These are phyloP conservation scores for Sminthurides bifidus DNA, from an alignment of 1,140 invertebrate species.

Conservation along the genomic window DNA sequence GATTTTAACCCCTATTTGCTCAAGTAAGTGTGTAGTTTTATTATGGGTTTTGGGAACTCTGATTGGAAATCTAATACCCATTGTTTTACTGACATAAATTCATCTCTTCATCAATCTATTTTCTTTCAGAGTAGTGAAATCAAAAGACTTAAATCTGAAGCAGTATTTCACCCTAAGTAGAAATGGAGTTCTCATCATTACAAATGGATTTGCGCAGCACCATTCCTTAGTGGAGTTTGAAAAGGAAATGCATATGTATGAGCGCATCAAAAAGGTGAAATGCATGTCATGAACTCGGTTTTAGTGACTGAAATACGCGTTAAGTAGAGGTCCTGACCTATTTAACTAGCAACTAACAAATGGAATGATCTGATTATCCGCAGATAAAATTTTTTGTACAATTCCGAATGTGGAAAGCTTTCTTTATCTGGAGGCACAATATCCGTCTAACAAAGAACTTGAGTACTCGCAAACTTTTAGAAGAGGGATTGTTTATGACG, in stretches of 20 bases:
- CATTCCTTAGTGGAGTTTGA: slow-evolving; percentile 17
- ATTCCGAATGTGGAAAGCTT: slow-evolving; percentile 68
- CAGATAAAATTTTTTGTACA: slow-evolving; percentile 58
- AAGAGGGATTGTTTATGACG: slow-evolving; percentile 56
- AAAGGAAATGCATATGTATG: slow-evolving; percentile 26
- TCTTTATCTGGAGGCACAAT: slow-evolving; percentile 66
- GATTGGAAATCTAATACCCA: neutral
- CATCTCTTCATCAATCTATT: neutral
- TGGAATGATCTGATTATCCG: neutral
- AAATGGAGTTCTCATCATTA: slow-evolving; percentile 21
- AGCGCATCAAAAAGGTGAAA: slow-evolving; percentile 15
- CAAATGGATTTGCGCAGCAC: slow-evolving; percentile 16
- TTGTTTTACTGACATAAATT: neutral
- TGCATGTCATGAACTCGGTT: neutral
- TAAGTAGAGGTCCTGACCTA: neutral
- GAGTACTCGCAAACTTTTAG: slow-evolving; percentile 45
- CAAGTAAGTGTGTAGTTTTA: slow-evolving; percentile 19
- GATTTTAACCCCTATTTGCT: slow-evolving; percentile 26
- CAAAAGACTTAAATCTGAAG: slow-evolving; percentile 12
- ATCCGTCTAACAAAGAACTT: slow-evolving; percentile 54
- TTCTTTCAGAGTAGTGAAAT: slow-evolving; percentile 12
- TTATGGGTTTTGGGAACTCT: neutral
- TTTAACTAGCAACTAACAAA: neutral
- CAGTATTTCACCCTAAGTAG: slow-evolving; percentile 25
- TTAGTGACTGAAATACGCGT: neutral